These are phyloP conservation scores for Chalcis sispes DNA, from an alignment of 2,888 invertebrate genomes.

Conservation along the genomic window DNA sequence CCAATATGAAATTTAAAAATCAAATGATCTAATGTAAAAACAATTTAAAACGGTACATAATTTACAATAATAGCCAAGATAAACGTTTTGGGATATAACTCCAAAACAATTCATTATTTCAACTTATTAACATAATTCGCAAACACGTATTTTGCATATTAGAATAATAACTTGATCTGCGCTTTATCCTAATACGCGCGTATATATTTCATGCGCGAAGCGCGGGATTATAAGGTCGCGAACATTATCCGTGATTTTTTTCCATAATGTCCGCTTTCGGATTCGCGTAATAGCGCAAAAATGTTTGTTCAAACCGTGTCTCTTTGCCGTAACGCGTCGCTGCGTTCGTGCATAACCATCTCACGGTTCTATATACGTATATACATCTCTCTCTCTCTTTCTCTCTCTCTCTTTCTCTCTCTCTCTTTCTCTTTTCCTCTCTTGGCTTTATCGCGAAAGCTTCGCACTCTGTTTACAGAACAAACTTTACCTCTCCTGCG, in stretches of 20 bases:
- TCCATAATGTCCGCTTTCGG: slow-evolving; percentile 70
- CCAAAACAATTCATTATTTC: no score
- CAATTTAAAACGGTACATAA: no score
- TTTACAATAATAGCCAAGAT: no score
- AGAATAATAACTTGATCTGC: background rate
- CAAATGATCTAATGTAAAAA: no score
- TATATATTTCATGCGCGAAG: background rate
- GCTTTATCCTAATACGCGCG: slow-evolving; percentile 7
- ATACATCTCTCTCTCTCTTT: background rate
- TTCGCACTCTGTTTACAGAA: slow-evolving; percentile 64
- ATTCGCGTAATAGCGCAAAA: slow-evolving; percentile 72
- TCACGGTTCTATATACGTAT: background rate
- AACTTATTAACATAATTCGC: no score
- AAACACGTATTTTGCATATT: background rate
- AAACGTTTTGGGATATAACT: no score
- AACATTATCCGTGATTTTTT: slow-evolving; percentile 58
- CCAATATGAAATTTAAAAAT: no score
- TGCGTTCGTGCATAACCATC: no score
- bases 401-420: slow-evolving; percentile 25
- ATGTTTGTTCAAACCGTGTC: slow-evolving; percentile 70
- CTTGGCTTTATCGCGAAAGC: slow-evolving; percentile 53
- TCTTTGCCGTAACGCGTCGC: no score
- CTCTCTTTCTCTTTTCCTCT: slow-evolving; percentile 18
- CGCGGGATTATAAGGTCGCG: slow-evolving; percentile 43
- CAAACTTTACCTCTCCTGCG: slow-evolving; percentile 65